These are phyloP conservation scores for Peromyscus polionotus DNA, from an alignment of 2,113 vertebrate species.

Conservation along the genomic window DNA sequence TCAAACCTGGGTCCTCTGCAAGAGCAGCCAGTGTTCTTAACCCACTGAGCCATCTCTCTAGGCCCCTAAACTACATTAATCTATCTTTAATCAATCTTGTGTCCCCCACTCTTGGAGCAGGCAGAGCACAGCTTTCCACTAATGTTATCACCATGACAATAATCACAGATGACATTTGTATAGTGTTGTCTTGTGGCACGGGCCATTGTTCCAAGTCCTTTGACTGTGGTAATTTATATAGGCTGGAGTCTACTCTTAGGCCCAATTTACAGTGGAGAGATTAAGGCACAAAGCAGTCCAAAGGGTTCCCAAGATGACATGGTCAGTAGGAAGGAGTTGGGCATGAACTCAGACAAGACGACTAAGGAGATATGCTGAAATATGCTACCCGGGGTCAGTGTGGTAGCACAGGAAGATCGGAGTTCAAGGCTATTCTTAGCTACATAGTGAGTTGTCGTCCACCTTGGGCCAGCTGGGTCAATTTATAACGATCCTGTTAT, in stretches of 20 bases:
- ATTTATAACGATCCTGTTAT: background rate
- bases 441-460: background rate
- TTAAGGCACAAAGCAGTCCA: background rate
- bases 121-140: background rate
- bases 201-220: conserved; percentile 6
- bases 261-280: conserved; percentile 33
- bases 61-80: background rate
- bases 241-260: background rate
- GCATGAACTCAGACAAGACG: background rate
- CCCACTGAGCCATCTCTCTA: background rate
- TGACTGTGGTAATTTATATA: background rate
- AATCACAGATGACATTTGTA: background rate
- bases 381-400: no score
- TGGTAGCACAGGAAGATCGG: background rate
- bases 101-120: background rate
- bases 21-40: background rate
- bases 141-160: background rate
- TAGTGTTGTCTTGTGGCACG: background rate
- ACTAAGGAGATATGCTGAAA: background rate
- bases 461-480: background rate
- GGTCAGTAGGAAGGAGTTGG: background rate
- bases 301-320: conserved; percentile 1
- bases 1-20: background rate
- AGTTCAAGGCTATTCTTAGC: background rate
- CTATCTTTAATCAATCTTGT: background rate